These are phyloP conservation scores for Punctoribates punctum DNA, from an alignment of 2,888 invertebrate species.

Conservation along the genomic window DNA sequence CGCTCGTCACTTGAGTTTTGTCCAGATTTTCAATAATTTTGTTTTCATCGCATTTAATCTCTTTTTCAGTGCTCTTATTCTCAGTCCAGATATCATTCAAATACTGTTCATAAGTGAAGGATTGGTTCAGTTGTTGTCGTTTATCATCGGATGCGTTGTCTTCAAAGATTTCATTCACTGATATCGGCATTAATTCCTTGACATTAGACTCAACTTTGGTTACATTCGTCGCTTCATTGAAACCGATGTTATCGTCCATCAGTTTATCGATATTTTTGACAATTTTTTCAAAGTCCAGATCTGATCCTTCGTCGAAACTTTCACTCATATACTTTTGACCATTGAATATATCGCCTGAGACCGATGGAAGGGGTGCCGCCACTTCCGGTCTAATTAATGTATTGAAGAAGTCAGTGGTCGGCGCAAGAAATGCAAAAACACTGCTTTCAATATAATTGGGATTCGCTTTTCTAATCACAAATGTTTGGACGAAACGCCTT, in stretches of 20 bases:
- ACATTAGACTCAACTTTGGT: not conserved
- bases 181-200: slow-evolving; percentile 29
- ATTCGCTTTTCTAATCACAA: not conserved
- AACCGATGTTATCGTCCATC: not conserved
- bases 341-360: not conserved
- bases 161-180: not conserved
- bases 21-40: not conserved
- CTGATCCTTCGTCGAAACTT: not conserved
- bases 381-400: not conserved
- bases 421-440: slow-evolving; percentile 16
- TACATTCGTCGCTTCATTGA: not conserved
- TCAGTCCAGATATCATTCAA: not conserved
- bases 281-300: slow-evolving; percentile 7
- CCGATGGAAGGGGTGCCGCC: not conserved
- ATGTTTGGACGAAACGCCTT: slow-evolving; percentile 7
- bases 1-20: not conserved
- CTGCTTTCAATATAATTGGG: not conserved
- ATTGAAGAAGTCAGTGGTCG: not conserved
- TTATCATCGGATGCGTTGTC: not conserved
- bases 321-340: not conserved
- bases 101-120: not conserved
- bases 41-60: not conserved
- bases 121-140: not conserved
- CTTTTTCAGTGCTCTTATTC: not conserved
- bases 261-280: slow-evolving; percentile 10